These are phyloP conservation scores for Zingel zingel DNA, from an alignment of 2,113 vertebrate species.

Conservation along the genomic window DNA sequence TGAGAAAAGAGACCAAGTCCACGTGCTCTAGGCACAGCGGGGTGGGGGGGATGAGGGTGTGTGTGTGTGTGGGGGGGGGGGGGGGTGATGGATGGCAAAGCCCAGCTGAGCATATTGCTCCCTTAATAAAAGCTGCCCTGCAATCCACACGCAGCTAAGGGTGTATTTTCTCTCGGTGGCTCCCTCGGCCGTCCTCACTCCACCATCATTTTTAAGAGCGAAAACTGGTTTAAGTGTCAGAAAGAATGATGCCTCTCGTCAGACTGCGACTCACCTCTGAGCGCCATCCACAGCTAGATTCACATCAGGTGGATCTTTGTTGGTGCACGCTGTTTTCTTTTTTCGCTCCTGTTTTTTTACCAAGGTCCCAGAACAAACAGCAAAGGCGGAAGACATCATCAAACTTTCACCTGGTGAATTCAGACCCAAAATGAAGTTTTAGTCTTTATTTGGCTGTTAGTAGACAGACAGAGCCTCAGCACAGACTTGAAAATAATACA, in stretches of 20 bases:
- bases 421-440: slow-evolving; percentile 4
- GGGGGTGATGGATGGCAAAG: slow-evolving; percentile 82
- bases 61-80: background rate
- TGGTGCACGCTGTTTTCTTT: slow-evolving; percentile 38
- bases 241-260: slow-evolving; percentile 81
- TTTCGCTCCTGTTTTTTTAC: slow-evolving; percentile 31
- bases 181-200: slow-evolving; percentile 41
- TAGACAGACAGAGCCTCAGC: background rate
- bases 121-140: slow-evolving; percentile 82
- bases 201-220: slow-evolving; percentile 73
- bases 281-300: slow-evolving; percentile 66
- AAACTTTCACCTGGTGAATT: slow-evolving; percentile 40
- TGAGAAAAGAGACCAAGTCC: slow-evolving; percentile 19
- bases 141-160: slow-evolving; percentile 70
- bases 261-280: slow-evolving; percentile 61
- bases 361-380: slow-evolving; percentile 42
- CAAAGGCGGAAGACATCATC: slow-evolving; percentile 25
- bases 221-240: slow-evolving; percentile 82
- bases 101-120: slow-evolving; percentile 81
- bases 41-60: too few relatives aligned
- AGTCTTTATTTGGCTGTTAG: slow-evolving; percentile 10
- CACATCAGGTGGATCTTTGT: slow-evolving; percentile 51
- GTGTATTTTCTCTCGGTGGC: slow-evolving; percentile 48
- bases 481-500: background rate
- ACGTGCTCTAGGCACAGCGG: background rate